Conservation (phyloP, 2,797 vertebrate species). For the Hypotaenidia okinawae region DNA sequence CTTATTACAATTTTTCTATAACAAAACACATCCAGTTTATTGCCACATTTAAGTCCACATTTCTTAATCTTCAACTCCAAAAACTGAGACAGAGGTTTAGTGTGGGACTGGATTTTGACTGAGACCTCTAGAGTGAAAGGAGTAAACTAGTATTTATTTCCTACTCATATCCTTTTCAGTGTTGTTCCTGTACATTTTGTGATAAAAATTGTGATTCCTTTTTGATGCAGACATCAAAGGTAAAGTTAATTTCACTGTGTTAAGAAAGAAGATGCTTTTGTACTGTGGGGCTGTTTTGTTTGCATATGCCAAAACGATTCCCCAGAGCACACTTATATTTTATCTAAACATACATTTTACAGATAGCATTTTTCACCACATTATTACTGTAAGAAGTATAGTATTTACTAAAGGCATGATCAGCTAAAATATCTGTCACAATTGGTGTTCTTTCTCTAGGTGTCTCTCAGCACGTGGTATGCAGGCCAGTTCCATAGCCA, state of each 20-base stretch:
- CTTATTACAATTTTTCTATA: neutral
- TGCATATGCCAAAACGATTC: neutral
- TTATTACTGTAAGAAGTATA: neutral
- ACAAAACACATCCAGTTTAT: neutral
- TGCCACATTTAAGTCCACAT: too few relatives aligned
- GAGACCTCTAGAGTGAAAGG: neutral
- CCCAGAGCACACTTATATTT: neutral
- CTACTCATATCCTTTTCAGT: neutral
- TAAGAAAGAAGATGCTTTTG: neutral
- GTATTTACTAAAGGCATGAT: neutral
- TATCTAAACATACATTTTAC: neutral
- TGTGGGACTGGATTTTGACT: neutral
- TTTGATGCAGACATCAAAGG: neutral
- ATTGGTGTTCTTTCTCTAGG: neutral
- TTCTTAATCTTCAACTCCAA: neutral
- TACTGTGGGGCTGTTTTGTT: neutral
- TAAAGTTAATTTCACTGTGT: neutral
- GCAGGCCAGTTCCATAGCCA: neutral
- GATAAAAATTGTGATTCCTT: neutral
- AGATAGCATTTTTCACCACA: neutral
- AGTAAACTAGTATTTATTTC: neutral
- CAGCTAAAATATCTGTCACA: neutral
- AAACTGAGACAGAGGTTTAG: neutral
- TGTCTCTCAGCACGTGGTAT: neutral
- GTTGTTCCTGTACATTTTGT: neutral